Base-by-base conservation (phyloP, 2,797 vertebrate species). In the Clarias pachynema region DNA sequence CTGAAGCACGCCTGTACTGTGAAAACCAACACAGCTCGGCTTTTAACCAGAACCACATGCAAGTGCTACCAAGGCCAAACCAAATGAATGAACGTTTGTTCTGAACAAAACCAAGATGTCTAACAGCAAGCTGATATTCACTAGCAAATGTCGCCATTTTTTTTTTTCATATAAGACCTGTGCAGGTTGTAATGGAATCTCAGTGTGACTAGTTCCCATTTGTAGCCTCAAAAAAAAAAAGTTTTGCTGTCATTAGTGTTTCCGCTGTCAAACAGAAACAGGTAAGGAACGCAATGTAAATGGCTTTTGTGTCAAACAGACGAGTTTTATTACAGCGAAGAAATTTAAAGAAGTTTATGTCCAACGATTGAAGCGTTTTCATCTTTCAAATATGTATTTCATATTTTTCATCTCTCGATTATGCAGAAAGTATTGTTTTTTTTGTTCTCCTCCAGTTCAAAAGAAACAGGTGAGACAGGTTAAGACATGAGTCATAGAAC, bases 41-140 rank as follows among this genome's bases (percentile, higher is more conserved):
- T 87, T 73, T 84, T 88, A 91, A 91, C 87, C 75, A 77, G 86
- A 90, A 89, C 82, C 91, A 91, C 89, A 90, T 89, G 89, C 83
- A 66, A 82, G 78, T 44, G 74, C 24, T 62, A 83, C 84, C 89
- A 84, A 84, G 73, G 88, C 89, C 91, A 89, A 89, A 84, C 78
- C 83, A 86, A 89, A 86, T 88, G 84, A 89, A 88, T 81, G 84
- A 87, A 89, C 79, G 84, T 86, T 88, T 89, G 88, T 91, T 89
- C 69, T 70, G 78, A 89, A 88, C 84, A 89, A 87, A 88, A 86
- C 74, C 86, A 68, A 69, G 83, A 85, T 83, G 66, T 82, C 78
- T 84, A 74, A 82, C 86, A 87, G 81, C 79, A 79, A 84, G 81
- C 77, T 73, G 81, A 88, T 84, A 85, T 83, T 84, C 63, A 80